These are phyloP conservation scores for Trypoxylus dichotomus DNA, from an alignment of 1,140 invertebrate genomes.

Conservation along the genomic window DNA sequence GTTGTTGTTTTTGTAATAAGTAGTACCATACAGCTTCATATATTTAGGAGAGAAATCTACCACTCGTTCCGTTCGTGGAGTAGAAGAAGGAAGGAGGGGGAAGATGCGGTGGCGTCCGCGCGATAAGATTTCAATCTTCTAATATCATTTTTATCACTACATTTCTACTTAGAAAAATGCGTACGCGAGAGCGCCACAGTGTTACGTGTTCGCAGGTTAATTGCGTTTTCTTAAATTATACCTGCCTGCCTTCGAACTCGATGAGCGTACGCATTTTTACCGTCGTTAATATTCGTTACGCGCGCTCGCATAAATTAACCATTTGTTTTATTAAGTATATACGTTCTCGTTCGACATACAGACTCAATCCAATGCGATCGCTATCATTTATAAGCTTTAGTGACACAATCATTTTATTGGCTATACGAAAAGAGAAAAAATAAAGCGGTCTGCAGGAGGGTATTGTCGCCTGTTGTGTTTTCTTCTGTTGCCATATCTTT, in stretches of 20 bases:
- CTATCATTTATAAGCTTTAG: too few relatives aligned
- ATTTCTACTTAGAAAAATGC: conserved; percentile 9
- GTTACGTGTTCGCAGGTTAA: neutral
- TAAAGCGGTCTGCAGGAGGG: too few relatives aligned
- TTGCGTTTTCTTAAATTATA: neutral
- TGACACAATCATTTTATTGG: too few relatives aligned
- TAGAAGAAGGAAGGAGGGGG: too few relatives aligned
- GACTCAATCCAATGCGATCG: too few relatives aligned
- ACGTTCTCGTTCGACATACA: neutral
- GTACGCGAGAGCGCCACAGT: neutral
- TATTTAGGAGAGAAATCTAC: conserved; percentile 22
- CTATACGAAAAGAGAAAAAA: too few relatives aligned
- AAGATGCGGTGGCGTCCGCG: neutral
- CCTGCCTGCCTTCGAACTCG: neutral
- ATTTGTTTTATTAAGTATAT: conserved; percentile 3
- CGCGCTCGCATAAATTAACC: neutral
- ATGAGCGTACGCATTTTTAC: neutral
- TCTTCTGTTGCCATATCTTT: too few relatives aligned
- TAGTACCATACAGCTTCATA: neutral
- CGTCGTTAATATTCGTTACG: neutral
- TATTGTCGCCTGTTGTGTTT: too few relatives aligned
- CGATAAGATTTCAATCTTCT: neutral
- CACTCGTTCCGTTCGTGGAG: neutral
- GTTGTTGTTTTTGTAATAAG: neutral
- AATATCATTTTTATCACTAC: neutral